phyloP scores from a whole-genome alignment of 2,888 invertebrate species.

The Apeira syringaria region DNA sequence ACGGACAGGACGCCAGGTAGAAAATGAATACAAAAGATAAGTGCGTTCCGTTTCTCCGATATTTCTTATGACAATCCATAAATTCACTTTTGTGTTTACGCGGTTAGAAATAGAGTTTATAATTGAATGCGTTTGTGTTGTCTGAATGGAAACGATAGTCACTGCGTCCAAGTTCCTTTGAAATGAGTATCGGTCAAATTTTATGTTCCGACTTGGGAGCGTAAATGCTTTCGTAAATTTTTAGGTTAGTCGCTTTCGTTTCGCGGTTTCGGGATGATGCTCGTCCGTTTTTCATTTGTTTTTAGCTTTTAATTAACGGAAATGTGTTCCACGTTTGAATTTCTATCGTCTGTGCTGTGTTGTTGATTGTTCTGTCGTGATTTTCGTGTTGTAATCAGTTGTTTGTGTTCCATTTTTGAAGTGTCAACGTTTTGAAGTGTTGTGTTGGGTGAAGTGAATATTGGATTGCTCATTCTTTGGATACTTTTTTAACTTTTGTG shows the following conservation, averaged over 20 bases:
- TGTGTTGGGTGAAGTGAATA: constrained; percentile 11
- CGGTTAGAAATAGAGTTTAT: constrained; percentile 34
- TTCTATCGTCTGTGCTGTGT: constrained; percentile 5
- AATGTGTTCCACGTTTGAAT: constrained; percentile 22
- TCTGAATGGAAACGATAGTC: constrained; percentile 32
- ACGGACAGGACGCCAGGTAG: constrained; percentile 74
- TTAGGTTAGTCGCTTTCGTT: constrained; percentile 71
- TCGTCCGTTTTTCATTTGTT: constrained; percentile 28
- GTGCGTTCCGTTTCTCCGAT: constrained; percentile 47
- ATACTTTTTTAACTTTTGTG: neutral
- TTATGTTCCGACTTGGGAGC: constrained; percentile 50
- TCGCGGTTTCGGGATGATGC: constrained; percentile 52
- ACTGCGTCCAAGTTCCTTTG: constrained; percentile 58
- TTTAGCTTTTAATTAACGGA: constrained; percentile 25
- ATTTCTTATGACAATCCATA: constrained; percentile 1
- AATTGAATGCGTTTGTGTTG: constrained; percentile 32
- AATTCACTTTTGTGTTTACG: constrained; percentile 19
- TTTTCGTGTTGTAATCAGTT: constrained; percentile 5
- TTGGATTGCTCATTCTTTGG: constrained; percentile 17
- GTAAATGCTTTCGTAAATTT: constrained; percentile 52
- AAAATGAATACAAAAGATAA: constrained; percentile 70
- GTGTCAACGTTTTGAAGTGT: constrained; percentile 15
- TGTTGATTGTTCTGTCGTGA: constrained; percentile 7
- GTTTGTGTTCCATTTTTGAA: constrained; percentile 17
- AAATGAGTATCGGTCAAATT: constrained; percentile 69